Evolutionary conservation across 2,888 invertebrate genomes (phyloP).

Genomic region (Iselma pallidipennis): DNA sequence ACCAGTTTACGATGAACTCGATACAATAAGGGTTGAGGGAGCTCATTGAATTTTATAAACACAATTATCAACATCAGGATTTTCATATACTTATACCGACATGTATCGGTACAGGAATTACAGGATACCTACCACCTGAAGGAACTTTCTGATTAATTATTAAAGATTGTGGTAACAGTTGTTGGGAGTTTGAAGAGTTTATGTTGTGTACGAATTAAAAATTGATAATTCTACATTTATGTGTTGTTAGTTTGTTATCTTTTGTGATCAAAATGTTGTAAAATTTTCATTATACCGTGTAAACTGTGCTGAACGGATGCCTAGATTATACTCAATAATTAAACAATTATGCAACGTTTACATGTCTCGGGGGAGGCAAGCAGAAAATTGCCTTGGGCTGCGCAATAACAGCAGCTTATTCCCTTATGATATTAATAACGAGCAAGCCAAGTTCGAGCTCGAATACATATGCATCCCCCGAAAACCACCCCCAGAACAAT

Average conservation of each 20-base stretch:
- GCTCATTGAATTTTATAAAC: conserved; percentile 41
- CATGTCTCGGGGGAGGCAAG: conserved; percentile 50
- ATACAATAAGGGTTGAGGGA: conserved; percentile 38
- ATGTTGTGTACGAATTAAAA: no score
- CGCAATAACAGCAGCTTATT: conserved; percentile 56
- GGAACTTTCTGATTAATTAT: no score
- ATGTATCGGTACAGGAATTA: no score
- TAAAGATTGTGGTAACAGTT: no score
- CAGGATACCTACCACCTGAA: no score
- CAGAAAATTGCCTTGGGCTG: conserved; percentile 56
- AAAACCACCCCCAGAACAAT: not conserved
- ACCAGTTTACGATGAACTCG: conserved; percentile 34
- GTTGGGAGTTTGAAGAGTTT: no score
- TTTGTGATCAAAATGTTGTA: conserved; percentile 9
- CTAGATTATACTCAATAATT: conserved; percentile 58
- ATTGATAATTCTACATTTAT: no score
- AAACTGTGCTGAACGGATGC: conserved; percentile 40
- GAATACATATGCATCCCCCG: not conserved
- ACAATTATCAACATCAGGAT: conserved; percentile 35
- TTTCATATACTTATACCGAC: no score
- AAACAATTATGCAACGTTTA: conserved; percentile 58
- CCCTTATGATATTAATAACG: conserved; percentile 59
- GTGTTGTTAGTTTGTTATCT: not conserved
- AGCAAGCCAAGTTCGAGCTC: conserved; percentile 24
- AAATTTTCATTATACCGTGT: conserved; percentile 36